Percentiles rank a stretch among this genome's conserved stretches.
Conservation (phyloP, 2,113 vertebrate species). For the Sylvilagus bachmani region DNA sequence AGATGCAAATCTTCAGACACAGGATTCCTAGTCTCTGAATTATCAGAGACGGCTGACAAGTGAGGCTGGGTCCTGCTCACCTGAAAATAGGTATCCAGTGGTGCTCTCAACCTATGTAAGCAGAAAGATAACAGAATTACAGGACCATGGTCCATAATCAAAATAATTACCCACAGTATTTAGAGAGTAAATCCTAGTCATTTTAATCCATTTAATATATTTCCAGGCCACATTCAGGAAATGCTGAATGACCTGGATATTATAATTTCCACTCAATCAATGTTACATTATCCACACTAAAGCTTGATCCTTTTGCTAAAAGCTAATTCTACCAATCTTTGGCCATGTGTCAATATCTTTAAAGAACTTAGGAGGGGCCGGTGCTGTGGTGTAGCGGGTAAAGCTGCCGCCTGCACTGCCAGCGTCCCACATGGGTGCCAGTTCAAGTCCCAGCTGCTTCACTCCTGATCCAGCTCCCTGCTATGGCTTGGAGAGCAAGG, state of each 20-base stretch:
- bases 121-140: slow-evolving; percentile 44
- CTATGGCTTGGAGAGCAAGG: too few relatives aligned
- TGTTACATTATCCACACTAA: not conserved
- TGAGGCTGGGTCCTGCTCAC: slow-evolving; percentile 87
- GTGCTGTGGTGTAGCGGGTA: too few relatives aligned
- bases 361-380: too few relatives aligned
- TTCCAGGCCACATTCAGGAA: not conserved
- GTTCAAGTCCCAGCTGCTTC: too few relatives aligned
- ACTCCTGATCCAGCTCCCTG: too few relatives aligned
- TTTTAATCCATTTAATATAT: slow-evolving; percentile 13
- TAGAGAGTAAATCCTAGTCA: not conserved
- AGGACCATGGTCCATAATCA: not conserved
- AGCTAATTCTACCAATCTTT: slow-evolving; percentile 20
- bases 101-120: slow-evolving; percentile 73
- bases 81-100: slow-evolving; percentile 90
- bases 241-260: not conserved
- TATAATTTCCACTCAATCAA: slow-evolving; percentile 10
- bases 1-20: slow-evolving; percentile 86
- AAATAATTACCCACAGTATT: not conserved
- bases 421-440: too few relatives aligned
- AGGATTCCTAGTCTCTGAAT: slow-evolving; percentile 76
- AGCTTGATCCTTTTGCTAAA: not conserved
- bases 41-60: slow-evolving; percentile 42
- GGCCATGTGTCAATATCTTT: not conserved
- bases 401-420: too few relatives aligned